Base-by-base conservation (phyloP, 37 sponge, comb jelly and placozoan genomes). In the Agelas oroides region DNA sequence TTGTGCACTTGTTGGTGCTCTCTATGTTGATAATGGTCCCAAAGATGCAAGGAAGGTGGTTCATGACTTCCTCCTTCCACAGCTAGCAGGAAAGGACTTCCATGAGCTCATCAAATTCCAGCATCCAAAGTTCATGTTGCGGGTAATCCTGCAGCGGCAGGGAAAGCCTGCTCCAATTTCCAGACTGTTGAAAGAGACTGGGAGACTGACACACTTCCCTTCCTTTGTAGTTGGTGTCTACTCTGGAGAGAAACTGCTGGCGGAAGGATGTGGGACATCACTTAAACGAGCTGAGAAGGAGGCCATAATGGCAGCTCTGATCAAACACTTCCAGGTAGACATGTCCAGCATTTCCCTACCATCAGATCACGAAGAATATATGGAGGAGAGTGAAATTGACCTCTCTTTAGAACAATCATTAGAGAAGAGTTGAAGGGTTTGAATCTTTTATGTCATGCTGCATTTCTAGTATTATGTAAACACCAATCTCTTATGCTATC, bases 181-280 rank as follows among this genome's bases (percentile, higher is more conserved):
- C 19, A 53, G 91, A 63, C 77, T 97, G 16, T 30, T 97, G 31
- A 86, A 78, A 37, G 97, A 97, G 82, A 95, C 78, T 52, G 97
- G 97, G 18, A 59, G 97, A 60, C 84, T 79, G 15, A 89, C 97
- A 16, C 93, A 95, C 55, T 89, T 95, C 34, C 93, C 97, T 30
- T 82, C 96, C n/a, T 97, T 92, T 87, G 81, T 84, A 31, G 91
- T 97, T 17, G 96, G 88, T 27, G 84, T 94, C n/a, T 95, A 71
- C 61, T 95, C 95, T 0, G 93, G 91, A 15, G 64, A 87, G 37
- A 27, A 40, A 6, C 54, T 83, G 53, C 73, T 97, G 33, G 93
- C 83, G 15, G 90, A 97, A 37, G 97, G 95, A 15, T 68, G 63
- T 35, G 97, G 94, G 0, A 88, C 91, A 21, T 95, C 95, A 1